Evolutionary conservation across 2,797 vertebrate genomes (phyloP).

Genomic region (Babyrousa celebensis): DNA sequence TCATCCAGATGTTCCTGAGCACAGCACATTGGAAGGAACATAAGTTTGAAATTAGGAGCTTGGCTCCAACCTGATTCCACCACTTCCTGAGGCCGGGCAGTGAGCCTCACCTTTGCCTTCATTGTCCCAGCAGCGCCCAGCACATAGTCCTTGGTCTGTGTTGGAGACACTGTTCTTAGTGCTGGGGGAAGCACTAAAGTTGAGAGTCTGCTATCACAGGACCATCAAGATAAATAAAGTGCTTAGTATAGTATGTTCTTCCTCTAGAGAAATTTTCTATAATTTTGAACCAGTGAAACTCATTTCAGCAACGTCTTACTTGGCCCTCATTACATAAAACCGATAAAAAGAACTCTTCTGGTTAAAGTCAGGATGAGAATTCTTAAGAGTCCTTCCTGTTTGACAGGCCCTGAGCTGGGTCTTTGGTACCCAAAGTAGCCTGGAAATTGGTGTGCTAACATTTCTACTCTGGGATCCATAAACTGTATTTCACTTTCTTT

Average conservation of each 20-base stretch:
- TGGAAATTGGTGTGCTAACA: not conserved
- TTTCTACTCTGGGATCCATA: not conserved
- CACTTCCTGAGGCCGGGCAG: not conserved
- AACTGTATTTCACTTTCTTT: not conserved
- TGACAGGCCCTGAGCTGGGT: not conserved
- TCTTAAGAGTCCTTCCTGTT: not conserved
- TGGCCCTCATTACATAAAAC: not conserved
- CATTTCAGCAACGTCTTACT: slow-evolving; percentile 26
- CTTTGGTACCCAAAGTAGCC: not conserved
- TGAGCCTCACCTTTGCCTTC: not conserved
- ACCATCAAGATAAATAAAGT: slow-evolving; percentile 40
- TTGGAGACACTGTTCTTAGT: slow-evolving; percentile 5
- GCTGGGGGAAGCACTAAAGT: not conserved
- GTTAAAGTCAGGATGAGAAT: not conserved
- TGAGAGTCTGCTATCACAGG: not conserved
- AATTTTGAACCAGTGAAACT: slow-evolving; percentile 30
- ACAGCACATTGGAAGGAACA: not conserved
- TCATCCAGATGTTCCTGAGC: not conserved
- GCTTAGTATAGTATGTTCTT: not conserved
- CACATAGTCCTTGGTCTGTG: not conserved
- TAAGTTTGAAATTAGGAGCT: not conserved
- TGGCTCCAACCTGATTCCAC: not conserved
- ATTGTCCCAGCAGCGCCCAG: not conserved
- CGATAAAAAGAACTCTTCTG: not conserved
- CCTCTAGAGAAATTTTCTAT: not conserved